Evolutionary conservation across 2,113 vertebrate species (phyloP), one percentile per base, ranked within the genome.

Genomic region (Saimiri boliviensis): DNA sequence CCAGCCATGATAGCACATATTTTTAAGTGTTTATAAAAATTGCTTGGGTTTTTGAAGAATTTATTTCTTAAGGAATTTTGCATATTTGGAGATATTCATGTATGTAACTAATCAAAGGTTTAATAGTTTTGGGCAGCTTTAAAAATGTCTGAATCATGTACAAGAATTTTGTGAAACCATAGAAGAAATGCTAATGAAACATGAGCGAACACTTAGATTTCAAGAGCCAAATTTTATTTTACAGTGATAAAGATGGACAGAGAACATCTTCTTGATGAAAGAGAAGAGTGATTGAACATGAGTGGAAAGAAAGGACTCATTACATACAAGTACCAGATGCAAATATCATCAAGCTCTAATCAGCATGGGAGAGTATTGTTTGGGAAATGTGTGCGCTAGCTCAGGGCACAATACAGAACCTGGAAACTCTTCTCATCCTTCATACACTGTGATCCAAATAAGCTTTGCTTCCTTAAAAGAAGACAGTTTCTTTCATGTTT

Each of bases 21-120:
- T 88, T 83, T 97, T 76, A 52, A 47, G 60, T 86, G 60, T 86
- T 88, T 77, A n/a, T 95, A 73, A 93, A 73, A 89, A 66, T 45
- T 83, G 6, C 60, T 56, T 91, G 81, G 5, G 23, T 32, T 86
- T 95, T 90, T 60, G 8, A 92, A 94, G 89, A 63, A 94, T 32
- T 47, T 76, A 70, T 70, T 81, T 32, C 71, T 73, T 49, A 74
- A 70, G 27, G 9, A 68, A 63, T 89, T 83, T 96, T 93, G 17
- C 70, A 60, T 16, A 66, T 73, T 83, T 70, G 30, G 47, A 37
- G 54, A 23, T 19, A 25, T 49, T 89, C 73, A 70, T 81, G 76
- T 92, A 35, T 71, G 49, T 40, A 92, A 74, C 27, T 84, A 52
- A 74, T 81, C 23, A 74, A 84, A 90, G 52, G 2, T 47, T 89